These are phyloP conservation scores for Smittia aterrima DNA, from an alignment of 2,888 invertebrate genomes.

Conservation along the genomic window DNA sequence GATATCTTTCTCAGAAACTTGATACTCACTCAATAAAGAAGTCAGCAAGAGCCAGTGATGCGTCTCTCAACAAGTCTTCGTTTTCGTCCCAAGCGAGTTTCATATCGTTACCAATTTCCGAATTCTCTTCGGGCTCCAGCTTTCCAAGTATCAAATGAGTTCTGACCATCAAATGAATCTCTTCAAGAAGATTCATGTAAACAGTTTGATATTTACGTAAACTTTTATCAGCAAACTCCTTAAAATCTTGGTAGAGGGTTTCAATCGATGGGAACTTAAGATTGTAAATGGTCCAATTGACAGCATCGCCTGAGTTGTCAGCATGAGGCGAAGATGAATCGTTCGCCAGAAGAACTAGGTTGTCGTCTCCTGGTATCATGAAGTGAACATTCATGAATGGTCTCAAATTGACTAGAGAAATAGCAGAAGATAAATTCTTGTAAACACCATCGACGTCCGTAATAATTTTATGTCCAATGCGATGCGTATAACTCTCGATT, in stretches of 20 bases:
- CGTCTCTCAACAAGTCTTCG: background rate
- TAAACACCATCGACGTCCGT: conserved; percentile 48
- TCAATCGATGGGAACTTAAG: conserved; percentile 64
- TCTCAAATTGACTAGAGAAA: conserved; percentile 65
- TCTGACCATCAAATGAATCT: conserved; percentile 68
- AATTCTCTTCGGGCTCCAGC: conserved; percentile 26
- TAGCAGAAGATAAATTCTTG: conserved; percentile 49
- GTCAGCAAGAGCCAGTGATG: conserved; percentile 25
- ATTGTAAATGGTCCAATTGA: conserved; percentile 70
- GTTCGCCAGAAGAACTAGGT: conserved; percentile 59
- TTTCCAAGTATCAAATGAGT: background rate
- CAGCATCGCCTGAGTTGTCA: background rate
- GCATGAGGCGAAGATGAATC: conserved; percentile 49
- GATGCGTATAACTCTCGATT: conserved; percentile 71
- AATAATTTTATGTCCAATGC: conserved; percentile 63
- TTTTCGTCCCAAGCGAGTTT: background rate
- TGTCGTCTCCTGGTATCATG: conserved; percentile 55
- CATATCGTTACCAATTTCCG: conserved; percentile 19
- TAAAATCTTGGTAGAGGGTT: conserved; percentile 67
- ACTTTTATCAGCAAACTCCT: conserved; percentile 65
- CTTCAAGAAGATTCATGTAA: conserved; percentile 69
- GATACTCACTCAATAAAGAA: conserved; percentile 9
- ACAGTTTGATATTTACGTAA: conserved; percentile 64
- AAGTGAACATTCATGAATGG: conserved; percentile 65
- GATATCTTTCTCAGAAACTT: too few species aligned